A percentile compares a stretch with the other conserved stretches of the same genome.
Evolutionary conservation across 2,797 vertebrate species (phyloP).

Genomic region (Rhincodon typus): DNA sequence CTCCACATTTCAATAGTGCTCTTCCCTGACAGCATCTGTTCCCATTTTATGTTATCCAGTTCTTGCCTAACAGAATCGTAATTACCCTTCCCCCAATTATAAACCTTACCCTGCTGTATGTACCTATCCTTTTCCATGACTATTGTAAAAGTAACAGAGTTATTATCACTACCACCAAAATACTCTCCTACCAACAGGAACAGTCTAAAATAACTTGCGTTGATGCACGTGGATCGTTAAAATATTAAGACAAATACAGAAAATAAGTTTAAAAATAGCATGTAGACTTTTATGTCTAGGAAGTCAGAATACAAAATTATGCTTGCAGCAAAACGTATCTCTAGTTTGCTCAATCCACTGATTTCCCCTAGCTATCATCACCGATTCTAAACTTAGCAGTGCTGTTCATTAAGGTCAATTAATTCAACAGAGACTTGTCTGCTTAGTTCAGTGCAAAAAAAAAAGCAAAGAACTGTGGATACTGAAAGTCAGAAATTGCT

Average conservation of each 20-base stretch:
- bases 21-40: too few relatives aligned
- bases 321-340: not conserved
- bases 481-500: too few relatives aligned
- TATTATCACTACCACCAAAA: too few relatives aligned
- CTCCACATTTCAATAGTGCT: too few relatives aligned
- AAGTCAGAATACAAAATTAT: not conserved
- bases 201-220: not conserved
- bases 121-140: too few relatives aligned
- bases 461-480: too few relatives aligned
- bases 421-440: not conserved
- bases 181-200: too few relatives aligned
- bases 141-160: too few relatives aligned
- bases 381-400: not conserved
- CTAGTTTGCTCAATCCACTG: not conserved
- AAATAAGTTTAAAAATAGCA: not conserved
- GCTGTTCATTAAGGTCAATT: not conserved
- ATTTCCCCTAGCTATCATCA: not conserved
- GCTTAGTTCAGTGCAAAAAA: not conserved
- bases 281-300: not conserved
- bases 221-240: not conserved
- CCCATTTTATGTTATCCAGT: too few relatives aligned
- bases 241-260: not conserved
- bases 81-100: too few relatives aligned
- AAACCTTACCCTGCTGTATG: too few relatives aligned
- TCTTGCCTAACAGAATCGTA: too few relatives aligned